A percentile compares a stretch with the other conserved stretches of the same genome.
These are phyloP conservation scores for Nemurella pictetii DNA, from an alignment of 2,888 invertebrate genomes.

Conservation along the genomic window DNA sequence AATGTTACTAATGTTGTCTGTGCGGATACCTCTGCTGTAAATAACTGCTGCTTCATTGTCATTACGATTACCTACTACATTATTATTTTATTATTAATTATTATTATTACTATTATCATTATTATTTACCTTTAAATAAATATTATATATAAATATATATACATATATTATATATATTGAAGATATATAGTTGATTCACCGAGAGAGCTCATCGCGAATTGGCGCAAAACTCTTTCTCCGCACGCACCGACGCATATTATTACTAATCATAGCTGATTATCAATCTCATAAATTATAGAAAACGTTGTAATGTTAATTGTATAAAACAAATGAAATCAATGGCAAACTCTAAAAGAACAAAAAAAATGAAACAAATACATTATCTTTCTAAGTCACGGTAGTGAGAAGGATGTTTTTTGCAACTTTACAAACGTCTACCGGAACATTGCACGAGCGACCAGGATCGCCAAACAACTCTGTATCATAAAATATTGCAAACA, in stretches of 20 bases:
- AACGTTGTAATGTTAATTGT: constrained; percentile 21
- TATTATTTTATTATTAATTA: neutral
- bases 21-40: constrained; percentile 33
- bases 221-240: constrained; percentile 15
- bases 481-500: constrained; percentile 31
- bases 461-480: neutral
- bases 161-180: constrained; percentile 28
- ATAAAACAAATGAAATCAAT: constrained; percentile 16
- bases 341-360: constrained; percentile 9
- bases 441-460: constrained; percentile 35
- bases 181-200: constrained; percentile 11
- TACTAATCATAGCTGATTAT: constrained; percentile 18
- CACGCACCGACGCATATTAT: constrained; percentile 13
- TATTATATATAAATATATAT: constrained; percentile 29
- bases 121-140: constrained; percentile 36
- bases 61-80: constrained; percentile 1
- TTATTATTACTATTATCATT: constrained; percentile 22
- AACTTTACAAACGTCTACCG: constrained; percentile 31
- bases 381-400: constrained; percentile 30
- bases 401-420: constrained; percentile 28
- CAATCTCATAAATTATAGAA: constrained; percentile 30
- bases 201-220: neutral
- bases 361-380: neutral
- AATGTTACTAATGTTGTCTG: constrained; percentile 28
- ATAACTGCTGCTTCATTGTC: constrained; percentile 37